Evolutionary conservation across 2,888 invertebrate species (phyloP).

Genomic region (Drosophila nr. perissopoda): DNA sequence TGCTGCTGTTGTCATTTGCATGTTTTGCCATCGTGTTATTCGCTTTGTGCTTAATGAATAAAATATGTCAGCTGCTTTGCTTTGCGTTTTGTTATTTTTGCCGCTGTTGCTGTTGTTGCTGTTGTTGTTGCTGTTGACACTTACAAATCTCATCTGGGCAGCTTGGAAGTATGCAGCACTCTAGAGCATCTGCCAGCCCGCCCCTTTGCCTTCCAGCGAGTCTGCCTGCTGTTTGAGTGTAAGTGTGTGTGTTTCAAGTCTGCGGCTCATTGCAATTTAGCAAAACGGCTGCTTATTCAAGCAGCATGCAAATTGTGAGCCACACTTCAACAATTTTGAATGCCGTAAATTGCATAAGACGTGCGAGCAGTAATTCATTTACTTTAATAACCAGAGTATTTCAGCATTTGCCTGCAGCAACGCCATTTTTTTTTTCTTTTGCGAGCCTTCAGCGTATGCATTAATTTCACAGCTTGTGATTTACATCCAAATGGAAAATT

Average conservation of each 20-base stretch:
- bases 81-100: constrained; percentile 24
- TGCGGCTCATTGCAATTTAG: constrained; percentile 30
- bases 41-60: constrained; percentile 77
- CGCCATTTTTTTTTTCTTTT: not conserved
- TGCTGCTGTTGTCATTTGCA: constrained; percentile 73
- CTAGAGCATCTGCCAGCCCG: constrained; percentile 26
- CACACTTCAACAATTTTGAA: constrained; percentile 34
- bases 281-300: constrained; percentile 42
- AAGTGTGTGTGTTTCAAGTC: constrained; percentile 19
- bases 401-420: constrained; percentile 21
- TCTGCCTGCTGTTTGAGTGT: constrained; percentile 27
- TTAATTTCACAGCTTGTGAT: constrained; percentile 10
- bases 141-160: constrained; percentile 67
- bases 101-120: constrained; percentile 4
- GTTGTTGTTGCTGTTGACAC: constrained; percentile 59
- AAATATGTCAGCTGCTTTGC: constrained; percentile 78
- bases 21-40: constrained; percentile 65
- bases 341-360: constrained; percentile 42
- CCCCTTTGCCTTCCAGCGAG: not conserved
- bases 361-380: constrained; percentile 5
- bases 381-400: constrained; percentile 11
- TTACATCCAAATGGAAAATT: not conserved
- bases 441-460: constrained; percentile 28
- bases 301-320: constrained; percentile 33
- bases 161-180: constrained; percentile 53